Evolutionary conservation across 2,797 vertebrate genomes (phyloP), one percentile per base, ranked within the genome.

Genomic region (Erpetoichthys calabaricus): DNA sequence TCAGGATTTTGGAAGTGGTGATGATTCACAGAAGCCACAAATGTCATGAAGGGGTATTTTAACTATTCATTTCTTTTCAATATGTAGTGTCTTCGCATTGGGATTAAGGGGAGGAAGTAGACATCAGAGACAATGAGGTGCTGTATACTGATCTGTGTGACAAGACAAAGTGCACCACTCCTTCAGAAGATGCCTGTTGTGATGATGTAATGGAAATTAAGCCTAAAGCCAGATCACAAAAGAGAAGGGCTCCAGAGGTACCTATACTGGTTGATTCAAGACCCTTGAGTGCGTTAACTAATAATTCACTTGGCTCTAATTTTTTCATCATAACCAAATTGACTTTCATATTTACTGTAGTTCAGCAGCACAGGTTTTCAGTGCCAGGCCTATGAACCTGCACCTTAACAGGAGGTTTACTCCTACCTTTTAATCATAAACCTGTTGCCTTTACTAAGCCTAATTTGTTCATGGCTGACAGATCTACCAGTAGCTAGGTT

Each of bases 181-280:
- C 52, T n/a, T 51, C 64, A 3, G 70, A 25, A 53, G 51, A 41
- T 73, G 70, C 74, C 25, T 25, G 25, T 78, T 69, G 66, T 64
- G 60, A 52, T 51, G 64, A 60, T 56, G 41, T 61, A 49, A 53
- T 69, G 1, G 66, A 71, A 44, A 70, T 67, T 65, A 73, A 76
- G 49, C 71, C 75, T 4, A 79, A 81, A 59, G 72, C 78, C 67
- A 76, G 72, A 72, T 76, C 80, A 72, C 66, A 67, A 70, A 87
- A 82, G 72, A 83, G 77, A 73, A 85, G 79, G 73, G 85, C 85
- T 68, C 85, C 86, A 52, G 86, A 87, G 86, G 86, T 87, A 77
- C 68, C 59, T 60, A 67, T 69, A 54, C 57, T 58, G 62, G 67
- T 73, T 69, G 70, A 68, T 62, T 75, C 58, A 41, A 65, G 68